These are phyloP conservation scores for Mamestra configurata DNA, from an alignment of 1,140 invertebrate genomes.

Conservation along the genomic window DNA sequence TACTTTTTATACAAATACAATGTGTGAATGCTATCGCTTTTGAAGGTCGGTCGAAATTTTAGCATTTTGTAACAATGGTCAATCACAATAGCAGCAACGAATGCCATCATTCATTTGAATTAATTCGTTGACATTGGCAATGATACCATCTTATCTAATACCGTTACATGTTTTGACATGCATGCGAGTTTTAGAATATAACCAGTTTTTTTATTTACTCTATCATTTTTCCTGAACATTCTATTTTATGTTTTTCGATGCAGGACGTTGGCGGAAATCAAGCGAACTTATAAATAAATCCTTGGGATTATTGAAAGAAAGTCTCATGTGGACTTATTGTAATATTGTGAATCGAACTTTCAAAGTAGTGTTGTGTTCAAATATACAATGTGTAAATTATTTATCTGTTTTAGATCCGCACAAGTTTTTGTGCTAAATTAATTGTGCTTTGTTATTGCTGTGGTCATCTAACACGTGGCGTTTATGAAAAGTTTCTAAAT, in stretches of 20 bases:
- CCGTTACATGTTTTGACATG: slow-evolving; percentile 5
- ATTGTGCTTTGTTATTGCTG: too few relatives aligned
- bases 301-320: not conserved
- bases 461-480: too few relatives aligned
- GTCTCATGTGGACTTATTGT: too few relatives aligned
- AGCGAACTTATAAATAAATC: not conserved
- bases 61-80: slow-evolving; percentile 32
- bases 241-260: not conserved
- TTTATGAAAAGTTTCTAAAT: too few relatives aligned
- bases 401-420: too few relatives aligned
- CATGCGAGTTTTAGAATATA: not conserved
- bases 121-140: slow-evolving; percentile 40
- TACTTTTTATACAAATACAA: slow-evolving; percentile 35
- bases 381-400: too few relatives aligned
- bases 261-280: not conserved
- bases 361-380: too few relatives aligned
- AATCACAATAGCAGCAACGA: slow-evolving; percentile 21
- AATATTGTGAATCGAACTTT: too few relatives aligned
- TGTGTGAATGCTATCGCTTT: slow-evolving; percentile 15
- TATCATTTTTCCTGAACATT: not conserved
- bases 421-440: too few relatives aligned
- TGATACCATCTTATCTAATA: slow-evolving; percentile 40
- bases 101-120: slow-evolving; percentile 39
- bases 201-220: not conserved
- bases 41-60: slow-evolving; percentile 35